Conservation (phyloP, 2,888 invertebrate genomes). For the Apeira syringaria region DNA sequence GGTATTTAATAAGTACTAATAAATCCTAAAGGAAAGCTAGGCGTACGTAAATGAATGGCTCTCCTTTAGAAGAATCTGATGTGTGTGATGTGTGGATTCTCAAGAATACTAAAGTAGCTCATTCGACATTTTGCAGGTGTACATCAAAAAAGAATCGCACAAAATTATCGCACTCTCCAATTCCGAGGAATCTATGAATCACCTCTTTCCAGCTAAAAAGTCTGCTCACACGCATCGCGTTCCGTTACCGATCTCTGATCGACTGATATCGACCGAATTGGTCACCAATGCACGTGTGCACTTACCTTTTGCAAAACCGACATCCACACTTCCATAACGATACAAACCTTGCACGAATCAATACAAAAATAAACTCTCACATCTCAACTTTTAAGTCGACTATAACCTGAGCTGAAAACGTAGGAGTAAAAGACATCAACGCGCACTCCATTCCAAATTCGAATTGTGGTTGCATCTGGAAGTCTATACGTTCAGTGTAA, state of each 20-base stretch:
- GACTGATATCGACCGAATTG: constrained; percentile 35
- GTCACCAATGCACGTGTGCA: constrained; percentile 57
- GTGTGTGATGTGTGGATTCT: too few relatives aligned
- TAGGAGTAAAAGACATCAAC: constrained; percentile 22
- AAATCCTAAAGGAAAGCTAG: too few relatives aligned
- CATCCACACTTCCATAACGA: constrained; percentile 19
- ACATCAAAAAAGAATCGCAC: too few relatives aligned
- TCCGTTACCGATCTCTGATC: constrained; percentile 64
- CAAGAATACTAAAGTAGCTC: too few relatives aligned
- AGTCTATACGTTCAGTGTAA: constrained; percentile 5
- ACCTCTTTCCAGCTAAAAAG: constrained; percentile 40
- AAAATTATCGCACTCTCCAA: too few relatives aligned
- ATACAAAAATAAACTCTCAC: constrained; percentile 5
- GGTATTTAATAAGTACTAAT: too few relatives aligned
- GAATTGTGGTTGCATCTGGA: constrained; percentile 13
- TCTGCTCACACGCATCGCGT: constrained; percentile 48
- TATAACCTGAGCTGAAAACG: constrained; percentile 5
- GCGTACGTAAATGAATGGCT: too few relatives aligned
- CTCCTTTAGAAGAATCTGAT: too few relatives aligned
- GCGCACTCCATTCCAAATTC: constrained; percentile 22
- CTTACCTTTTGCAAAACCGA: constrained; percentile 49
- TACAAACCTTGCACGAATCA: constrained; percentile 5
- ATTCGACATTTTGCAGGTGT: too few relatives aligned
- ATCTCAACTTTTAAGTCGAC: neutral
- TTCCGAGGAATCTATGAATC: constrained; percentile 28